Conservation (phyloP, 2,888 invertebrate genomes). For the Microctonus aethiopoides region DNA sequence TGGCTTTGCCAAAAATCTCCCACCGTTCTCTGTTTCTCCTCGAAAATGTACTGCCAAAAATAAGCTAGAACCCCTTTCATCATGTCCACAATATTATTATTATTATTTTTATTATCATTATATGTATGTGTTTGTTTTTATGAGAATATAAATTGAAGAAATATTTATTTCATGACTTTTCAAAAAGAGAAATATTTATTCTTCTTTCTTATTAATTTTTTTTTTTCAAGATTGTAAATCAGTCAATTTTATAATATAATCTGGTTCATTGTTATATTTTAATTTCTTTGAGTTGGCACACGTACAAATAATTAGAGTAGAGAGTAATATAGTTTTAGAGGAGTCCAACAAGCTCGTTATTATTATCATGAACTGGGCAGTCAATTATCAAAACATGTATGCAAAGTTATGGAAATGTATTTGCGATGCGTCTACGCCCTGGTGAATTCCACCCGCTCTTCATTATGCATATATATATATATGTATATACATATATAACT, state of each 20-base stretch:
- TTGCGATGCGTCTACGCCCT: slow-evolving; percentile 53
- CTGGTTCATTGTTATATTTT: not conserved
- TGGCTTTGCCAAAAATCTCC: slow-evolving; percentile 33
- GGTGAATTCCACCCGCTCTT: slow-evolving; percentile 30
- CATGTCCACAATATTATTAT: slow-evolving; percentile 61
- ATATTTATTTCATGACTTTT: not conserved
- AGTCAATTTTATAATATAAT: not conserved
- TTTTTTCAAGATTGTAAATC: not conserved
- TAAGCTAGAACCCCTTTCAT: slow-evolving; percentile 59
- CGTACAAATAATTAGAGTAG: not conserved
- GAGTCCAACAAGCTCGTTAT: slow-evolving; percentile 28
- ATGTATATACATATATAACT: too few relatives aligned
- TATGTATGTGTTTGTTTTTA: too few relatives aligned
- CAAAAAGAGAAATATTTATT: not conserved
- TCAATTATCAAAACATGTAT: slow-evolving; percentile 65
- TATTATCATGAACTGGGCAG: slow-evolving; percentile 35
- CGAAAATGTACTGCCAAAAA: slow-evolving; percentile 60
- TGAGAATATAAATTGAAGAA: not conserved
- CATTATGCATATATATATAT: slow-evolving; percentile 24
- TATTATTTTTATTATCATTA: not conserved
- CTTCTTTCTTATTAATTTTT: not conserved
- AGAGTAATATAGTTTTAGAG: slow-evolving; percentile 16
- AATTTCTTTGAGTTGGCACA: not conserved
- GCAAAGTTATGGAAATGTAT: slow-evolving; percentile 65
- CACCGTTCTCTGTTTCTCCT: slow-evolving; percentile 26